Base-by-base conservation (phyloP, 2,888 invertebrate species). In the Melieria omissa region DNA sequence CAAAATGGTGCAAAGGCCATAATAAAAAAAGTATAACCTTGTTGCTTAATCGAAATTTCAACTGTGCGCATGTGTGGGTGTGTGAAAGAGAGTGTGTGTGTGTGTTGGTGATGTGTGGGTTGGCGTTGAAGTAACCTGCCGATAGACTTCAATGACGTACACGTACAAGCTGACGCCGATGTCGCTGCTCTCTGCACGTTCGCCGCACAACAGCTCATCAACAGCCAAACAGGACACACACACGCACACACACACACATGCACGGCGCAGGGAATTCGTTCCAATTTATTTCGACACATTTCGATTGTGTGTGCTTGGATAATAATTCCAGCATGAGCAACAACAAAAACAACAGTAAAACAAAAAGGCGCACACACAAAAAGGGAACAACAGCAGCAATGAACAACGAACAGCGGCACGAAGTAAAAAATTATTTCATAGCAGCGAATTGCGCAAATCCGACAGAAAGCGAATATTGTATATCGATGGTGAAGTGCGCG, bases 231-330 rank as follows among this genome's bases (percentile, higher is more conserved):
- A 42, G 60, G 7, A 7, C 5, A 9, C n/a, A n/a, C 4, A 16
- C 16, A 45, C n/a, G 12, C 45, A 61, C 41, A 45, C 4, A 45
- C 4, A 7, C 8, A 3, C 41, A 46, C 29, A 8, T 5, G 46
- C 47, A 62, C 7, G 5, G n/a, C 2, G 10, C 29, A 62, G 4
- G 7, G 14, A 62, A 5, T 16, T 54, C 55, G 10, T 55, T 55
- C 45, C 46, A 54, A 45, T 55, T 55, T 45, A 65, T 65, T 65
- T 65, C 45, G 54, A 55, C 55, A 65, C 55, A 45, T 65, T 65
- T 65, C 14, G 45, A 8, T 65, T 65, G 55, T 10, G 45, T 63
- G 63, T 12, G 12, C 52, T 5, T 52, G 52, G 52, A 52, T 52
- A 52, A 52, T 52, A 52, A 52, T 52, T 52, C 4, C 52, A 29